Conservation (phyloP, 2,797 vertebrate species). For the Ambastaia sidthimunki region DNA sequence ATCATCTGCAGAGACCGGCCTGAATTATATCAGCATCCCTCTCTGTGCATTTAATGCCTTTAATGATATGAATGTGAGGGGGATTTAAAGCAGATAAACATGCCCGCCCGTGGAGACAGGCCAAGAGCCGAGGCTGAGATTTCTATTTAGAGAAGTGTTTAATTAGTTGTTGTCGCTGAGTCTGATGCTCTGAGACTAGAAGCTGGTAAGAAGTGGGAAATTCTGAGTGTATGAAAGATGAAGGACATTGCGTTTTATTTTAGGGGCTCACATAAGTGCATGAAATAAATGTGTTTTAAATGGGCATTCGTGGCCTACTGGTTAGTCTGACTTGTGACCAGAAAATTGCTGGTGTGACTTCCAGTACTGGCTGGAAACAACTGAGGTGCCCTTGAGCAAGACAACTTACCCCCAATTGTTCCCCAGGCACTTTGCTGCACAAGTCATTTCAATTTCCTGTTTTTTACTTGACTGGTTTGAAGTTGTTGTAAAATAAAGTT, state of each 20-base stretch:
- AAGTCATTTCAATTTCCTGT: too few species aligned
- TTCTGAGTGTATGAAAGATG: slow-evolving; percentile 1
- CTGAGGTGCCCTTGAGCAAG: too few species aligned
- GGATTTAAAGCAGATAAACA: slow-evolving; percentile 40
- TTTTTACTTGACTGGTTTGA: too few species aligned
- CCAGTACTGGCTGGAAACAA: too few species aligned
- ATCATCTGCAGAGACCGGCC: slow-evolving; percentile 33
- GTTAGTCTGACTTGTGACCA: too few species aligned
- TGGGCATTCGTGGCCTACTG: too few species aligned
- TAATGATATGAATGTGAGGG: slow-evolving; percentile 44
- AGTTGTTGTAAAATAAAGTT: too few species aligned
- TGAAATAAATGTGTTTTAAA: neutral
- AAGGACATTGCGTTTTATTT: slow-evolving; percentile 9
- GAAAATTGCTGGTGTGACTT: too few species aligned
- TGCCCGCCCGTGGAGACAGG: slow-evolving; percentile 65
- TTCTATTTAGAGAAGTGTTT: slow-evolving; percentile 75
- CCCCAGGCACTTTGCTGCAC: too few species aligned
- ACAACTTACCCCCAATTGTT: too few species aligned
- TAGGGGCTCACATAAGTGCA: neutral
- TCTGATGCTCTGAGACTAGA: slow-evolving; percentile 27
- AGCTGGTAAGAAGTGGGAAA: slow-evolving; percentile 19
- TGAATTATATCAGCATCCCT: slow-evolving; percentile 28
- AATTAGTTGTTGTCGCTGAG: slow-evolving; percentile 73
- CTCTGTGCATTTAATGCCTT: slow-evolving; percentile 30
- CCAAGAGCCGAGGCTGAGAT: slow-evolving; percentile 64